Base-by-base conservation (phyloP, 2,113 vertebrate species). In the Suncus etruscus region DNA sequence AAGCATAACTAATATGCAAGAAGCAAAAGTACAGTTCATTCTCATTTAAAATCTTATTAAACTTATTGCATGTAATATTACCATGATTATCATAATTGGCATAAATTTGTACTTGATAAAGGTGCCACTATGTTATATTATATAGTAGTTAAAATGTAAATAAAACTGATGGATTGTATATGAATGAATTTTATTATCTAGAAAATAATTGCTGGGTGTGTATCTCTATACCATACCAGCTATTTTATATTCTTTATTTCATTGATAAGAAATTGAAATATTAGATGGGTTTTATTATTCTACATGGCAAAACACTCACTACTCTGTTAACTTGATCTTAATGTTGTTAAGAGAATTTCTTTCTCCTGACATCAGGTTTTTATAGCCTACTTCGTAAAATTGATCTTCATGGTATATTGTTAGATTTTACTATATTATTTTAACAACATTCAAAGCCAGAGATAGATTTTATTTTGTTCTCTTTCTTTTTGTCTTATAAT, bases 31-130 rank as follows among this genome's bases (percentile, higher is more conserved):
- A 74, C 1, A 74, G 45, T 91, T 91, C 22, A 45, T 91, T 94
- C 9, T 72, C 65, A 74, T 86, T 89, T 94, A 89, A 85, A 86
- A 72, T 93, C 11, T 48, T 65, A 78, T 80, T 76, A 87, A 72
- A 95, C 85, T 93, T 51, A 85, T 77, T 95, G n/a, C 10, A 29
- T 84, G 69, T 94, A 18, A 58, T 87, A 88, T 58, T 54, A 80
- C 65, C 74, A 18, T 92, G 70, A 83, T 93, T 92, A 86, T 86
- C 88, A 87, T 87, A 95, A 90, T 94, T 93, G 25, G 27, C 85
- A 84, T 76, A 69, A 39, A 79, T 91, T 91, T 94, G 22, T 93
- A 8, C 18, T 89, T 45, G 29, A 75, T 73, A 89, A 77, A 50
- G 45, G 27, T 86, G 4, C 47, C 86, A 45, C 29, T 68, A 14